phyloP scores from a whole-genome alignment of 2,113 vertebrate genomes.

The Nanorana parkeri region DNA sequence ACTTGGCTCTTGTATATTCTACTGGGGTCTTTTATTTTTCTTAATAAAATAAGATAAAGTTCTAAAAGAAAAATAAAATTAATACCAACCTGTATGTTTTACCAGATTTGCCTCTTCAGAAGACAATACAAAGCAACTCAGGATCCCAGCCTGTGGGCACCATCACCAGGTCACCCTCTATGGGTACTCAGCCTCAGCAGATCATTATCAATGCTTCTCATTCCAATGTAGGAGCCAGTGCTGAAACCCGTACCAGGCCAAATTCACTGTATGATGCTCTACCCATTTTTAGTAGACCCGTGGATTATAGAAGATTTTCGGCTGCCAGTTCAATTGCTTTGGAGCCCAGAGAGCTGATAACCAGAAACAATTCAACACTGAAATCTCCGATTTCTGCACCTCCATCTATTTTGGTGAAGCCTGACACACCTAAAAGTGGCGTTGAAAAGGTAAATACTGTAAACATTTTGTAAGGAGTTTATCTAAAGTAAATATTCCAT shows the following conservation, averaged over 20 bases:
- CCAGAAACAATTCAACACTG: constrained; percentile 69
- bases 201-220: constrained; percentile 68
- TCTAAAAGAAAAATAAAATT: neutral
- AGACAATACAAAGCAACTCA: constrained; percentile 66
- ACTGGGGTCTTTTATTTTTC: neutral
- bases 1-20: too few relatives aligned
- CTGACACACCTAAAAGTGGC: constrained; percentile 81
- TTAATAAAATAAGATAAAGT: neutral
- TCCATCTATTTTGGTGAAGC: constrained; percentile 91
- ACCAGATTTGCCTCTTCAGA: constrained; percentile 75
- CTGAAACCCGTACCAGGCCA: constrained; percentile 72
- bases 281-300: constrained; percentile 37
- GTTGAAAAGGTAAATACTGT: constrained; percentile 82
- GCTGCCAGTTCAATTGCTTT: constrained; percentile 73
- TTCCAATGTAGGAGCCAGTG: constrained; percentile 52
- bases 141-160: constrained; percentile 66
- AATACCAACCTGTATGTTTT: constrained; percentile 19
- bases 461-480: too few relatives aligned
- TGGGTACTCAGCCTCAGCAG: constrained; percentile 65
- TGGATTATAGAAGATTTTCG: constrained; percentile 66
- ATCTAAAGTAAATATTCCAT: too few relatives aligned
- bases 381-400: constrained; percentile 73
- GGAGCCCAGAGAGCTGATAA: constrained; percentile 72
- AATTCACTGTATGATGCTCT: constrained; percentile 63
- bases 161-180: constrained; percentile 64